Evolutionary conservation across 2,888 invertebrate species (phyloP), one percentile per base, ranked within the genome.

Genomic region (Liopterus haemorrhoidalis): DNA sequence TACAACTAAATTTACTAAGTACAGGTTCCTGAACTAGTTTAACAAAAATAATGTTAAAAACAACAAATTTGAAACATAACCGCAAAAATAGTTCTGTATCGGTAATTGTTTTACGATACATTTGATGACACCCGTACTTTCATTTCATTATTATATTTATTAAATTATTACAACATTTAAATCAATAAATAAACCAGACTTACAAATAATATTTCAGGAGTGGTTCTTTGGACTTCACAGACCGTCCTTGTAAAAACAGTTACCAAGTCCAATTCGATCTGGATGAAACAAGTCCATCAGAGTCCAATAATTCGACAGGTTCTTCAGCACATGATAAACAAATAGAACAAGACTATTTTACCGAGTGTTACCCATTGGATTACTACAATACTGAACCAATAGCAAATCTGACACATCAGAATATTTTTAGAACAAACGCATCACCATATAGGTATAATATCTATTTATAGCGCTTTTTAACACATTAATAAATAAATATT

Each of bases 311-410:
- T 54, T 65, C 68, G 2, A 62, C 44, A 24, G 49, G 48, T 33
- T 48, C 59, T 28, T 62, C 62, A 9, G 48, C 56, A 3, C 57
- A 58, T 20, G 62, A 63, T 30, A 45, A 45, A 19, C 4, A 24
- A 3, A 25, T 18, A 12, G 45, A 32, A 20, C 11, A 14, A 6
- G 31, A 45, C 36, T 57, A 51, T 49, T 33, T 54, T 12, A 53
- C 49, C 21, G 54, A 56, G 41, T 49, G 53, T 27, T 55, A 54
- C 21, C 51, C 51, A 12, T 43, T 59, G 4, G 64, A 67, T 53
- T 54, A 61, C 33, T 75, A 71, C 54, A 71, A 74, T 50, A 66
- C 76, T 30, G 73, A 73, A 8, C 71, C 74, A 2, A 62, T 79
- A 50, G 64, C 67, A 3, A 72, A 74, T 38, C 66, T 74, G 31